Conservation (phyloP, 2,888 invertebrate genomes). For the Linnaemya vulpina region DNA sequence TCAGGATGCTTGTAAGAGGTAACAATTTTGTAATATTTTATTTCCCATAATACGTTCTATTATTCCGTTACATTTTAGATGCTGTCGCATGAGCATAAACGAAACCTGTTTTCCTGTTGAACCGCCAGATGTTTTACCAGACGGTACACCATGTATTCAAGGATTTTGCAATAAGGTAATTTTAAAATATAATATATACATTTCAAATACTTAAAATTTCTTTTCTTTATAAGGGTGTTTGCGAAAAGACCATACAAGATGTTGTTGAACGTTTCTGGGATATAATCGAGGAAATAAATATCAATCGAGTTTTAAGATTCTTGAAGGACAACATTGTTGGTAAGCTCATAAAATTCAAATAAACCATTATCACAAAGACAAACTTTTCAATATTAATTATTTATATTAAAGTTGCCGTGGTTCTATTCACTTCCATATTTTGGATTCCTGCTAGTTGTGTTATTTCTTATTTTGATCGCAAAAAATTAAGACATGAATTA, state of each 20-base stretch:
- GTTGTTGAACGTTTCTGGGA: slow-evolving; percentile 98
- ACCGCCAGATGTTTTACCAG: slow-evolving; percentile 93
- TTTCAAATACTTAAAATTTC: background rate
- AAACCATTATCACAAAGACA: too few relatives aligned
- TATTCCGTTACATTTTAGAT: slow-evolving; percentile 80
- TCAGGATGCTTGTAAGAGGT: slow-evolving; percentile 94
- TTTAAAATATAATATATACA: background rate
- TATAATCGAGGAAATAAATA: slow-evolving; percentile 97
- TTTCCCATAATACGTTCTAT: background rate
- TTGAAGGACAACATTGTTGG: slow-evolving; percentile 97
- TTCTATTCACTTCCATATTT: slow-evolving; percentile 93
- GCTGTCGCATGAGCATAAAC: slow-evolving; percentile 95
- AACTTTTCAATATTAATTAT: background rate
- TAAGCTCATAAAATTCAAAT: slow-evolving; percentile 80
- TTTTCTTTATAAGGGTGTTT: slow-evolving; percentile 88
- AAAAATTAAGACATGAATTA: slow-evolving; percentile 88
- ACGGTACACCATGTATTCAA: slow-evolving; percentile 97
- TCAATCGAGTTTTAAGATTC: slow-evolving; percentile 94
- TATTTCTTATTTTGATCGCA: slow-evolving; percentile 92
- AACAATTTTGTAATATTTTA: slow-evolving; percentile 1
- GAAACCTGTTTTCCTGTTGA: slow-evolving; percentile 96
- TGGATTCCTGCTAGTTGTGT: slow-evolving; percentile 98
- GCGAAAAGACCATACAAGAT: slow-evolving; percentile 97
- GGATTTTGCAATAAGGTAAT: slow-evolving; percentile 96
- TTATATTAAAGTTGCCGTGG: slow-evolving; percentile 85